A percentile compares a stretch with the other conserved stretches of the same genome.
phyloP scores from a whole-genome alignment of 2,888 invertebrate species.

The Philereme transversata region DNA sequence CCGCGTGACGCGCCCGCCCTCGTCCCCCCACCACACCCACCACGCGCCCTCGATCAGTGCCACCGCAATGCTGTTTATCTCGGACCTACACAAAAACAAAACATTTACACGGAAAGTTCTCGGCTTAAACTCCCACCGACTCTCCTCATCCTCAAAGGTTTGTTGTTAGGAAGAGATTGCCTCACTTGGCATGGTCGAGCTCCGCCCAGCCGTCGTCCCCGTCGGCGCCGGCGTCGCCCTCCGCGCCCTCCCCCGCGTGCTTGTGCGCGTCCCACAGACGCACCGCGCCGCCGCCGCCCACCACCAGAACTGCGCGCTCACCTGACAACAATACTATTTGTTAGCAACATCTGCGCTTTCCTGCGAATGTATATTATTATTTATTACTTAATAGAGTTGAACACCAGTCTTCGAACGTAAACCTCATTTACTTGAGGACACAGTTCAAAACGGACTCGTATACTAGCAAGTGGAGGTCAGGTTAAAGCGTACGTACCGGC shows the following conservation, averaged over 20 bases:
- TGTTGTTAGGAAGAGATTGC: too few species aligned
- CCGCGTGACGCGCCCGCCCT: slow-evolving; percentile 49
- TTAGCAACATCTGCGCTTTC: too few species aligned
- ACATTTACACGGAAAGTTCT: too few species aligned
- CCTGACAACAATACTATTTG: slow-evolving; percentile 50
- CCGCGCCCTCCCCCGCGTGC: slow-evolving; percentile 53
- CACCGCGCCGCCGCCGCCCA: slow-evolving; percentile 86
- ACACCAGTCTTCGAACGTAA: too few species aligned
- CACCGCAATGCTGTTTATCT: slow-evolving; percentile 53
- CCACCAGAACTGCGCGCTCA: slow-evolving; percentile 85
- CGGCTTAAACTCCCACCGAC: not conserved
- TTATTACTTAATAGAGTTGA: too few species aligned
- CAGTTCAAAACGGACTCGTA: too few species aligned
- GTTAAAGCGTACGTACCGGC: slow-evolving; percentile 55
- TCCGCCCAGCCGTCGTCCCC: not conserved
- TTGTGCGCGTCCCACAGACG: slow-evolving; percentile 86
- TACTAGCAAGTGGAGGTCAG: too few species aligned
- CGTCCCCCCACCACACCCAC: slow-evolving; percentile 70
- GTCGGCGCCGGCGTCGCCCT: slow-evolving; percentile 2
- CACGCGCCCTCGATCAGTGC: slow-evolving; percentile 55
- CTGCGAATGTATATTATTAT: too few species aligned
- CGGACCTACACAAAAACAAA: slow-evolving; percentile 32
- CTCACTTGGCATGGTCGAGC: slow-evolving; percentile 6
- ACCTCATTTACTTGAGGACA: too few species aligned
- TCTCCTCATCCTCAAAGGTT: too few species aligned